A percentile compares a stretch with the other conserved stretches of the same genome.
phyloP scores from a whole-genome alignment of 2,797 vertebrate species.

The Chanos chanos region DNA sequence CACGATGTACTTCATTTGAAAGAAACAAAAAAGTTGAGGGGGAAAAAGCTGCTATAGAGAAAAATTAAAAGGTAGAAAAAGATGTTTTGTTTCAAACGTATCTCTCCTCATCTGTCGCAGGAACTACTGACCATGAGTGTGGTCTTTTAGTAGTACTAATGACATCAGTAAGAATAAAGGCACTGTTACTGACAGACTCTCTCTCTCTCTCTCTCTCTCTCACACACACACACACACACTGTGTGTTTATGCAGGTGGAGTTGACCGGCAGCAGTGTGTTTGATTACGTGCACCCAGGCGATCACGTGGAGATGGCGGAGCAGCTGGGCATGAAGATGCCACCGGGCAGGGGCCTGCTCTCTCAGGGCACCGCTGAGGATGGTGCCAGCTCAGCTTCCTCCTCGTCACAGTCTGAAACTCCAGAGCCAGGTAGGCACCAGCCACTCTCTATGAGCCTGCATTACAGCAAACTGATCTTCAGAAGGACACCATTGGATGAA shows the following conservation, averaged over 20 bases:
- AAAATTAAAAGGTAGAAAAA: too few relatives aligned
- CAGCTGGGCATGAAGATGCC: conserved; percentile 98
- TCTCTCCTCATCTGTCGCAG: too few relatives aligned
- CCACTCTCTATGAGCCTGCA: neutral
- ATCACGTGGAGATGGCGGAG: conserved; percentile 97
- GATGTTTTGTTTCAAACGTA: too few relatives aligned
- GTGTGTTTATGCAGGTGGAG: conserved; percentile 80
- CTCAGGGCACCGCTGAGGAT: conserved; percentile 86
- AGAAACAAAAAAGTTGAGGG: too few relatives aligned
- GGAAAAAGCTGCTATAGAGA: too few relatives aligned
- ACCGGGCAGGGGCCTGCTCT: conserved; percentile 88
- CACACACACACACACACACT: neutral
- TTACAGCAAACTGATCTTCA: too few relatives aligned
- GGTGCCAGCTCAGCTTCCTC: conserved; percentile 94
- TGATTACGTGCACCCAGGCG: conserved; percentile 95
- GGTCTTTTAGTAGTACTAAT: too few relatives aligned
- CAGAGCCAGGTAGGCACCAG: conserved; percentile 88
- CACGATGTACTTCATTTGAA: too few relatives aligned
- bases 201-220: neutral
- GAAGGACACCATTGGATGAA: too few relatives aligned
- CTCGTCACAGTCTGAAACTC: conserved; percentile 93
- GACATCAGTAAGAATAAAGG: neutral
- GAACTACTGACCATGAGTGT: too few relatives aligned
- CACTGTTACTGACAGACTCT: neutral
- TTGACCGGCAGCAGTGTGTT: conserved; percentile 97